phyloP scores from a whole-genome alignment of 2,888 invertebrate genomes.

The Drosophila testacea region DNA sequence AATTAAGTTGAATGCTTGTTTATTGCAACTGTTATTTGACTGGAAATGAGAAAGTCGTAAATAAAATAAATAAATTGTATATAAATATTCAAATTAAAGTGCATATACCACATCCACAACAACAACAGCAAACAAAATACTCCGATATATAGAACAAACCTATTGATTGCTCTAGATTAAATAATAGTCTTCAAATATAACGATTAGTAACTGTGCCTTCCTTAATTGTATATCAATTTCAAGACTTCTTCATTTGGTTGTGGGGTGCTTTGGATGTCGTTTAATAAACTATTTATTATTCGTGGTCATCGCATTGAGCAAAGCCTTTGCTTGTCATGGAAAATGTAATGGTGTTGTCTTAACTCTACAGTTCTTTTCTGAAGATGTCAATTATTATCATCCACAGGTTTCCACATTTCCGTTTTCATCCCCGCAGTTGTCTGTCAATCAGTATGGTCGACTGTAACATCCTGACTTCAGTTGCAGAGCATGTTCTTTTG shows the following conservation, averaged over 20 bases:
- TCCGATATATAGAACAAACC: constrained; percentile 58
- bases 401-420: neutral
- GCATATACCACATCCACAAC: constrained; percentile 30
- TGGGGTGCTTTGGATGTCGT: constrained; percentile 12
- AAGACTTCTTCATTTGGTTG: constrained; percentile 25
- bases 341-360: neutral
- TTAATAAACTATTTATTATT: neutral
- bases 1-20: constrained; percentile 81
- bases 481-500: constrained; percentile 39
- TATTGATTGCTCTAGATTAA: constrained; percentile 56
- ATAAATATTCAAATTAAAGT: constrained; percentile 74
- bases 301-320: neutral
- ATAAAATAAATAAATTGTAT: constrained; percentile 77
- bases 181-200: constrained; percentile 69
- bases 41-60: constrained; percentile 68
- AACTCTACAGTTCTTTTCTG: neutral
- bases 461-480: constrained; percentile 38
- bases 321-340: neutral
- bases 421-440: constrained; percentile 13
- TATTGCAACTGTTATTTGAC: constrained; percentile 81
- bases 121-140: constrained; percentile 40
- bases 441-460: constrained; percentile 42
- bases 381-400: neutral
- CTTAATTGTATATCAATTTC: constrained; percentile 45
- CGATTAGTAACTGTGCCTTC: constrained; percentile 71